Percentiles rank a stretch among this genome's conserved stretches.
phyloP scores from a whole-genome alignment of 2,797 vertebrate species.

The Erpetoichthys calabaricus region DNA sequence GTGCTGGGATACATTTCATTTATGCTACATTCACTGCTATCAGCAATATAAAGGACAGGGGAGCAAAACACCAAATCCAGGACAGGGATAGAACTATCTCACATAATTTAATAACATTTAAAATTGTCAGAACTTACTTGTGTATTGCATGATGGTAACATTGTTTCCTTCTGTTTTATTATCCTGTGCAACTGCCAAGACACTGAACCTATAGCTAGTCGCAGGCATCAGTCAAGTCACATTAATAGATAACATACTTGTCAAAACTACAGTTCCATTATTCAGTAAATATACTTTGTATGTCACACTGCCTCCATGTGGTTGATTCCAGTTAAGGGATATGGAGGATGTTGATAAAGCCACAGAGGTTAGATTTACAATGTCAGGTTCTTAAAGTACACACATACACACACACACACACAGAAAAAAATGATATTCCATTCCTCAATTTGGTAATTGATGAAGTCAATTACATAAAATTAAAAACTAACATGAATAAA shows the following conservation, averaged over 20 bases:
- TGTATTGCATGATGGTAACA: neutral
- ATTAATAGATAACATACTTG: neutral
- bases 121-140: constrained; percentile 5
- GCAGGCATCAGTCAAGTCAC: constrained; percentile 20
- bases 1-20: too few species aligned
- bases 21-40: too few species aligned
- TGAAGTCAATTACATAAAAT: too few species aligned
- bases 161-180: neutral
- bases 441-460: too few species aligned
- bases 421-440: too few species aligned
- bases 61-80: too few species aligned
- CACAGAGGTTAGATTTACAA: neutral
- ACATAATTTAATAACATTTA: too few species aligned
- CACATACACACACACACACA: too few species aligned
- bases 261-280: neutral
- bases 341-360: constrained; percentile 17
- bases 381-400: too few species aligned
- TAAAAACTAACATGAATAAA: too few species aligned
- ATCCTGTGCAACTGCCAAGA: constrained; percentile 11
- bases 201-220: constrained; percentile 16
- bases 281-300: constrained; percentile 15
- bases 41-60: too few species aligned
- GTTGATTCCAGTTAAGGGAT: constrained; percentile 20
- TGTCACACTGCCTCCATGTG: constrained; percentile 13
- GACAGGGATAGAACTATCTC: too few species aligned